These are phyloP conservation scores for Sericinus montela DNA, from an alignment of 2,888 invertebrate genomes.

Conservation along the genomic window DNA sequence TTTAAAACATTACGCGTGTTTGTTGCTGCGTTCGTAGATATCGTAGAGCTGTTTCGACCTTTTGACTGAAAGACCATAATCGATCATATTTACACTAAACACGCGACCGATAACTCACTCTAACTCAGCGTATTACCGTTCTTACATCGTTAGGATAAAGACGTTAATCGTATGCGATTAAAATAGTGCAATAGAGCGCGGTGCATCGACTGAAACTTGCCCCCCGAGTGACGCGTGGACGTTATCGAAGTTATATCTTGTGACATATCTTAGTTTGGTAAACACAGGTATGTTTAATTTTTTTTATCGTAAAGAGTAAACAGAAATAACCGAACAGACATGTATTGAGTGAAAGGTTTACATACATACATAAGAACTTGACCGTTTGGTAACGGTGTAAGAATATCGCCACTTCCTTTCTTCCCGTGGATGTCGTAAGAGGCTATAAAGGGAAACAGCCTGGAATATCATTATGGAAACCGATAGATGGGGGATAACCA, in stretches of 20 bases:
- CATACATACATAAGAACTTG: no score
- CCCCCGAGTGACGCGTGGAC: conserved; percentile 27
- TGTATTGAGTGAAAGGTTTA: no score
- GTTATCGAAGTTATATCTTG: conserved; percentile 1
- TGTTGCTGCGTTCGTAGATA: conserved; percentile 14
- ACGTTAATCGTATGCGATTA: not conserved
- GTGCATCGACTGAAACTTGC: conserved; percentile 46
- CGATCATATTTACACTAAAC: conserved; percentile 20
- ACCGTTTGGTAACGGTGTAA: no score
- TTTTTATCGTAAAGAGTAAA: no score
- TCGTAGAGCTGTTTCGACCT: conserved; percentile 13
- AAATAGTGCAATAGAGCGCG: conserved; percentile 26
- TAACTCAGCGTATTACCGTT: not conserved
- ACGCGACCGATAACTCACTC: conserved; percentile 21
- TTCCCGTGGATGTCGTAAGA: no score
- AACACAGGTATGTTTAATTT: conserved; percentile 11
- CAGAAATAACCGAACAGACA: no score
- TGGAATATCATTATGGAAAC: no score
- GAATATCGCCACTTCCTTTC: no score
- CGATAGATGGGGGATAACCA: no score
- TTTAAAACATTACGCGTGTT: conserved; percentile 1
- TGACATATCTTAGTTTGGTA: conserved; percentile 6
- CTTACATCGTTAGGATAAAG: not conserved
- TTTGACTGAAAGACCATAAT: conserved; percentile 17
- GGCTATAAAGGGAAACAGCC: no score